A percentile compares a stretch with the other conserved stretches of the same genome.
Evolutionary conservation across 2,797 vertebrate genomes (phyloP).

Genomic region (Lacerta agilis): DNA sequence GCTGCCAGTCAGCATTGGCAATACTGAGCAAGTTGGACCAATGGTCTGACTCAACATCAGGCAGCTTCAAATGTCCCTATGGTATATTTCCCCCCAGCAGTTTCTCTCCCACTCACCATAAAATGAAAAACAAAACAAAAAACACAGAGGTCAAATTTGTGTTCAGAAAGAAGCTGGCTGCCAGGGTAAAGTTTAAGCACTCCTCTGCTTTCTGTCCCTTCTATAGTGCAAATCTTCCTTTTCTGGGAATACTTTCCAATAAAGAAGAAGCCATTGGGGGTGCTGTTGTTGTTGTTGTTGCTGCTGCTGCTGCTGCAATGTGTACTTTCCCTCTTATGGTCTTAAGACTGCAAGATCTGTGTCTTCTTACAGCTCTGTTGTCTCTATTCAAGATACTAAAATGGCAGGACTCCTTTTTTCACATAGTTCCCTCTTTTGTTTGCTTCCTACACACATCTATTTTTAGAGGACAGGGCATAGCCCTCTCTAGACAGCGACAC

Average conservation of each 20-base stretch:
- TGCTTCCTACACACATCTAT: fast-evolving
- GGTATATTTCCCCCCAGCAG: background rate
- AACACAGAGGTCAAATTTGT: background rate
- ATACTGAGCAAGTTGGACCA: no score
- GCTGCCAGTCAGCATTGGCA: no score
- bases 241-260: background rate
- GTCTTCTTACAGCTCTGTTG: background rate
- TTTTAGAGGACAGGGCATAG: background rate
- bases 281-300: background rate
- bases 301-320: background rate
- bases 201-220: background rate
- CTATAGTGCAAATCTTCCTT: background rate
- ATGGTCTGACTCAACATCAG: no score
- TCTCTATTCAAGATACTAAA: background rate
- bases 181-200: background rate
- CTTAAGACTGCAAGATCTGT: background rate
- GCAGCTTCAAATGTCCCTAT: no score
- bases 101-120: background rate
- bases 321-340: background rate
- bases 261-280: background rate
- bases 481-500: background rate
- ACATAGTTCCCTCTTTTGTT: background rate
- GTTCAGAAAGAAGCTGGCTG: background rate
- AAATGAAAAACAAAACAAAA: background rate
- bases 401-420: background rate